phyloP scores from a whole-genome alignment of 2,888 invertebrate genomes.

The Heliconius aoede region DNA sequence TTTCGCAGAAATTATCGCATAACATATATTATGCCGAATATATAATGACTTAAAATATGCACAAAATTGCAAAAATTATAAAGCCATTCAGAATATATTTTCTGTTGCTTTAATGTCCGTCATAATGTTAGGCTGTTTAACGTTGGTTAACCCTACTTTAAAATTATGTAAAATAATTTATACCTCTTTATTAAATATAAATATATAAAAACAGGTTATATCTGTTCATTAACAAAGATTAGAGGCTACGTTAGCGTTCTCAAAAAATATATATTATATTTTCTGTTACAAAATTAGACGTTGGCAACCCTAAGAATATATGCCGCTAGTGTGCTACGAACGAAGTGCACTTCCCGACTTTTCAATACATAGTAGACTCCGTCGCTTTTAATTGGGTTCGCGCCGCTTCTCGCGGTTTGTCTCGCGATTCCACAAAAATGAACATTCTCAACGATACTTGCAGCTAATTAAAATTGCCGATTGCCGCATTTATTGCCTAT shows the following conservation, averaged over 20 bases:
- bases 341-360: conserved; percentile 53
- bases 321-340: conserved; percentile 44
- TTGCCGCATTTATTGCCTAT: conserved; percentile 50
- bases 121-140: background rate
- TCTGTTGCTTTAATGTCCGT: background rate
- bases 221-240: too few relatives aligned
- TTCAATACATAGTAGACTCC: conserved; percentile 61
- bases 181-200: too few relatives aligned
- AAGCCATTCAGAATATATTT: background rate
- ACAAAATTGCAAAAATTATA: background rate
- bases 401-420: conserved; percentile 58
- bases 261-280: background rate
- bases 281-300: conserved; percentile 10
- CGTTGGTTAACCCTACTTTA: background rate
- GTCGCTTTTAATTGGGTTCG: conserved; percentile 69
- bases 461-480: conserved; percentile 63
- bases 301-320: conserved; percentile 42
- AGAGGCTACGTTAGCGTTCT: too few relatives aligned
- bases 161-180: background rate
- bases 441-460: conserved; percentile 60
- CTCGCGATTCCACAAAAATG: conserved; percentile 61
- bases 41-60: background rate
- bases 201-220: too few relatives aligned
- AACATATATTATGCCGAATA: background rate
- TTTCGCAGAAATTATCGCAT: background rate